Conservation (phyloP, 2,888 invertebrate species). For the Brenthis ino region DNA sequence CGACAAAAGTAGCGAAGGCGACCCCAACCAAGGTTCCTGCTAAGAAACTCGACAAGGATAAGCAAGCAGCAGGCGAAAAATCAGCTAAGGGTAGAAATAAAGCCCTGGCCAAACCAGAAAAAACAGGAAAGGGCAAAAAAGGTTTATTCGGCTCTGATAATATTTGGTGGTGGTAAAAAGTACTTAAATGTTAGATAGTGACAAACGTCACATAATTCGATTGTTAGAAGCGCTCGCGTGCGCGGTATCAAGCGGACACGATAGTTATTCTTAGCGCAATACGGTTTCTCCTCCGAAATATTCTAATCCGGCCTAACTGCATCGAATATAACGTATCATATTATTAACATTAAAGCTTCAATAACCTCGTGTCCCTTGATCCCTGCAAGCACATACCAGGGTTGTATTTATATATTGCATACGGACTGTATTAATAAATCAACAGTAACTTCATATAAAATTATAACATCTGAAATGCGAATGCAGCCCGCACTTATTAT, state of each 20-base stretch:
- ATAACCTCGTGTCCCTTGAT: slow-evolving; percentile 80
- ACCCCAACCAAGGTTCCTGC: slow-evolving; percentile 84
- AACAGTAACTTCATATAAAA: slow-evolving; percentile 41
- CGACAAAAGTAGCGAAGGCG: slow-evolving; percentile 91
- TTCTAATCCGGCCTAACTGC: slow-evolving; percentile 62
- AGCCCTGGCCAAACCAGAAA: slow-evolving; percentile 81
- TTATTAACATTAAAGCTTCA: slow-evolving; percentile 68
- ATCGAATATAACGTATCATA: slow-evolving; percentile 53
- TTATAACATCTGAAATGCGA: slow-evolving; percentile 47
- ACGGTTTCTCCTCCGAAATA: slow-evolving; percentile 54
- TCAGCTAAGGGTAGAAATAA: slow-evolving; percentile 75
- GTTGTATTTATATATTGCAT: slow-evolving; percentile 72
- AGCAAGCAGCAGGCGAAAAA: slow-evolving; percentile 63
- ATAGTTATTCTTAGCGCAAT: slow-evolving; percentile 60
- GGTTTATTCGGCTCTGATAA: slow-evolving; percentile 93
- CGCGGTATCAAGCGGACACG: slow-evolving; percentile 75
- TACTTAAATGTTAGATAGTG: slow-evolving; percentile 56
- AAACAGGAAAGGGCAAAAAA: slow-evolving; percentile 86
- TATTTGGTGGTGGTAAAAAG: slow-evolving; percentile 89
- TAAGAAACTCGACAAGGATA: slow-evolving; percentile 75
- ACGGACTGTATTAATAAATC: slow-evolving; percentile 58
- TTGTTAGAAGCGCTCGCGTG: slow-evolving; percentile 62
- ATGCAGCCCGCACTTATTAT: slow-evolving; percentile 51
- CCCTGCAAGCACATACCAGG: slow-evolving; percentile 75
- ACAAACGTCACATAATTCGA: slow-evolving; percentile 60